Evolutionary conservation across 2,113 vertebrate species (phyloP), one percentile per base, ranked within the genome.

Genomic region (Australoheros scitulus): DNA sequence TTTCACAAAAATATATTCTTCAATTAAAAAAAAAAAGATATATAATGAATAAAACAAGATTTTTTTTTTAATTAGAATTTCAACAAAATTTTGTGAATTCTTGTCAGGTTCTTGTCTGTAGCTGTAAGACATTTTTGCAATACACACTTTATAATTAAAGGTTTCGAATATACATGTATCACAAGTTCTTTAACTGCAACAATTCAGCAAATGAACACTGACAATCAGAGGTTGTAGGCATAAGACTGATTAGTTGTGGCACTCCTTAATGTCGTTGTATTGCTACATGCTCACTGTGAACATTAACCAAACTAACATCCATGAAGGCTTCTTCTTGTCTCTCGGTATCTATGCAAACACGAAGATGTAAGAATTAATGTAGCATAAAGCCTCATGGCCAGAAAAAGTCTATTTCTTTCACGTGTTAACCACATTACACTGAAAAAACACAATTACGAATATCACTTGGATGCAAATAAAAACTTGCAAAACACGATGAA

Each of bases 311-410:
- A 84, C 29, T 13, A 24, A 7, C 9, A n/a, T 41, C 74, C 59
- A 41, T 2, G 24, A 20, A 70, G 72, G 11, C 13, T 10, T 58
- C 43, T 52, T n/a, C 6, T 63, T 15, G 5, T 38, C 14, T 24
- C 52, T 36, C n/a, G 5, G 61, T 36, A n/a, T 26, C 29, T 57
- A 85, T 80, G 87, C 84, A 88, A 90, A 85, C 64, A 20, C 6
- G 0, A 26, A 86, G 61, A 57, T 1, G 3, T 32, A 22, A 59
- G 57, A 34, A 24, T 52, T 65, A 79, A 83, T 83, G 85, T 76
- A 59, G 85, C 80, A 13, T 61, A 17, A 81, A 65, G 57, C 26
- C 56, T 77, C n/a, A 1, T 13, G 52, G 57, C 50, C 77, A 78
- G 10, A 34, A 85, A 7, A 57, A 55, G 38, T n/a, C 61, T 1